Percentiles rank a stretch among this genome's conserved stretches.
Conservation (phyloP, 2,888 invertebrate species). For the Lissocephala sabroskyi region DNA sequence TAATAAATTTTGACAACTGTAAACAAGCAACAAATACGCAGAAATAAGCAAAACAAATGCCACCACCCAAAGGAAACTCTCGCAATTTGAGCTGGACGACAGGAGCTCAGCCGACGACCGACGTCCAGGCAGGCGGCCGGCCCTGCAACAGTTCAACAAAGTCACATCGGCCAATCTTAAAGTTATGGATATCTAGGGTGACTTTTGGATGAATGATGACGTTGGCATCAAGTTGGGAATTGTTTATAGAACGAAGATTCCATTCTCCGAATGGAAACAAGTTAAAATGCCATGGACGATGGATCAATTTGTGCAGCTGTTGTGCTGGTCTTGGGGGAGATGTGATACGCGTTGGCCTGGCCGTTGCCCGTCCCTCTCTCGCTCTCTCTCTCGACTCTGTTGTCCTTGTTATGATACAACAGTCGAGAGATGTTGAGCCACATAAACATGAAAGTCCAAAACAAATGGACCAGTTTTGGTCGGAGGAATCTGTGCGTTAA, state of each 20-base stretch:
- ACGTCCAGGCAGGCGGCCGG: not conserved
- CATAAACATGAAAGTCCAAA: constrained; percentile 31
- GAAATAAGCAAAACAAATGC: constrained; percentile 48
- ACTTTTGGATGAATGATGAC: not conserved
- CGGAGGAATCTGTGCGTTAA: constrained; percentile 1
- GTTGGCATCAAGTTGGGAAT: too few relatives aligned
- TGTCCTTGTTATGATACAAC: constrained; percentile 29
- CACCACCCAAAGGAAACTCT: not conserved
- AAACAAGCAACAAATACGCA: constrained; percentile 57
- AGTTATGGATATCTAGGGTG: constrained; percentile 25
- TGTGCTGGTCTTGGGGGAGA: too few relatives aligned
- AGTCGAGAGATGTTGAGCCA: constrained; percentile 50
- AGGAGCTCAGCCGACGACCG: not conserved
- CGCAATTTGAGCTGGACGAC: not conserved
- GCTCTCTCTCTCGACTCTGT: not conserved
- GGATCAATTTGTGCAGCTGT: constrained; percentile 45
- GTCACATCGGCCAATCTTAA: not conserved
- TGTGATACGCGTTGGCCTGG: too few relatives aligned
- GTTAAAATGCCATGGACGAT: constrained; percentile 32
- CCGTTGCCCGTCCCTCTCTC: too few relatives aligned
- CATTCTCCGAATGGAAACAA: constrained; percentile 35
- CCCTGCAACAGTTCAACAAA: constrained; percentile 33
- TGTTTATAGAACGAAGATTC: constrained; percentile 32
- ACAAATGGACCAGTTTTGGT: not conserved
- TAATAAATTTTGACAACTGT: constrained; percentile 55